phyloP scores from a whole-genome alignment of 2,113 vertebrate species.

The Lepus europaeus region DNA sequence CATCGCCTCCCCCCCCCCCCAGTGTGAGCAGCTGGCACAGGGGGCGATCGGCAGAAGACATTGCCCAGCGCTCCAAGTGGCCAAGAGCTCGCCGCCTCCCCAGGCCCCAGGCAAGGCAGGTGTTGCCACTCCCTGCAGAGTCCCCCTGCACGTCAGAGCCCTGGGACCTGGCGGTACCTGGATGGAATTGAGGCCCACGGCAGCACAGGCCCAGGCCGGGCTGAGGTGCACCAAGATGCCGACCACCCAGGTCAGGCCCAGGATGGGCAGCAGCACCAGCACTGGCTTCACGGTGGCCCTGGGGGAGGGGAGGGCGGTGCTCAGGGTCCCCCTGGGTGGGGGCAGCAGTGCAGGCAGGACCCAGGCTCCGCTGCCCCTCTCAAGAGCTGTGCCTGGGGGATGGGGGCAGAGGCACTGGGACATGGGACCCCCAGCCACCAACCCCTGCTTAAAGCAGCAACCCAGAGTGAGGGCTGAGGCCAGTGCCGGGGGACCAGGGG shows the following conservation, averaged over 20 bases:
- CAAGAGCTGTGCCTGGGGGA: background rate
- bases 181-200: conserved; percentile 93
- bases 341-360: background rate
- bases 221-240: conserved; percentile 94
- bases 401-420: background rate
- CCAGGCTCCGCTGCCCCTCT: background rate
- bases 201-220: conserved; percentile 90
- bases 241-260: conserved; percentile 95
- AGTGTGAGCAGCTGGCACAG: no score
- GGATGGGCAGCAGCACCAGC: conserved; percentile 93
- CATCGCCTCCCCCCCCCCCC: background rate
- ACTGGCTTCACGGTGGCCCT: conserved; percentile 94
- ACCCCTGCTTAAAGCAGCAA: background rate
- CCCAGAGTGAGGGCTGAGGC: background rate
- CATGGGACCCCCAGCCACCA: background rate
- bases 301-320: conserved; percentile 64
- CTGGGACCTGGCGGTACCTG: conserved; percentile 89
- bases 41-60: no score
- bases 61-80: background rate
- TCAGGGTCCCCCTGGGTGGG: background rate
- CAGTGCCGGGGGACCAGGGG: background rate
- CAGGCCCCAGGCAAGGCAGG: background rate
- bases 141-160: background rate
- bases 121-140: no score
- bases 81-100: background rate